A percentile compares a stretch with the other conserved stretches of the same genome.
phyloP scores from a whole-genome alignment of 1,140 invertebrate genomes.

The Andrena cerasifolii region DNA sequence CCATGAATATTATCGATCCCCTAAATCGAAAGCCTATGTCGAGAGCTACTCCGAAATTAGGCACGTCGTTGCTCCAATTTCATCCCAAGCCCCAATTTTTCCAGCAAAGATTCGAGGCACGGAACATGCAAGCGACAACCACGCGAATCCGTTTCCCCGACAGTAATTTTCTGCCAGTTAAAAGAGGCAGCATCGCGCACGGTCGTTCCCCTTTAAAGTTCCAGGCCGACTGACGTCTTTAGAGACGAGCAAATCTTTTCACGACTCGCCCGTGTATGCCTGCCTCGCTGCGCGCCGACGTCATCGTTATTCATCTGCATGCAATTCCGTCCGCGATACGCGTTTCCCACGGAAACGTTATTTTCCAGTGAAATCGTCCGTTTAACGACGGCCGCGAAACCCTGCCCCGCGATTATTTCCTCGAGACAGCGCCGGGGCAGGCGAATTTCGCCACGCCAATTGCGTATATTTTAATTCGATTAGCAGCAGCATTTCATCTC shows the following conservation, averaged over 20 bases:
- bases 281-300: conserved; percentile 11
- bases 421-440: background rate
- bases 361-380: conserved; percentile 29
- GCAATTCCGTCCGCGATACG: conserved; percentile 19
- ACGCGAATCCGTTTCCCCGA: conserved; percentile 1
- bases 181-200: background rate
- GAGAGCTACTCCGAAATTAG: too few relatives aligned
- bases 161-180: conserved; percentile 17
- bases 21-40: too few relatives aligned
- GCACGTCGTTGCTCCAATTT: too few relatives aligned
- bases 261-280: background rate
- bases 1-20: too few relatives aligned
- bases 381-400: conserved; percentile 6
- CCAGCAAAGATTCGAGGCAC: too few relatives aligned
- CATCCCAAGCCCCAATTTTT: too few relatives aligned
- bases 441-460: conserved; percentile 4
- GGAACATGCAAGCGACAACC: too few relatives aligned
- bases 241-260: conserved; percentile 34
- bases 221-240: conserved; percentile 24
- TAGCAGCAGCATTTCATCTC: too few relatives aligned
- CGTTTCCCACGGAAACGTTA: background rate
- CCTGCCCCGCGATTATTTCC: background rate
- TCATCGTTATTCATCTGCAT: conserved; percentile 36
- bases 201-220: conserved; percentile 19
- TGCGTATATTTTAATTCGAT: background rate